phyloP scores from a whole-genome alignment of 1,140 invertebrate species.

The Chrysopa pallens region DNA sequence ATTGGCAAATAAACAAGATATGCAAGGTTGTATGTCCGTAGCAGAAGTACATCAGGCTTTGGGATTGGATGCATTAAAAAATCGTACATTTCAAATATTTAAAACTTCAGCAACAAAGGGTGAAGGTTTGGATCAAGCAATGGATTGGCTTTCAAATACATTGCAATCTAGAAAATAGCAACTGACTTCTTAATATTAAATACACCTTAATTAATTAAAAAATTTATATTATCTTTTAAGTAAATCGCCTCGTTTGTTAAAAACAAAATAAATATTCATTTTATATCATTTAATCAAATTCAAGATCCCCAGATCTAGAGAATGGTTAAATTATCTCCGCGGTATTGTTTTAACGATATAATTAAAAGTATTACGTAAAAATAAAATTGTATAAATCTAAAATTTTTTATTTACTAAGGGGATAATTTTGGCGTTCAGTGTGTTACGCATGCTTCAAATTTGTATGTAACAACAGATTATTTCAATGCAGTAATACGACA shows the following conservation, averaged over 20 bases:
- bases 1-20: constrained; percentile 99
- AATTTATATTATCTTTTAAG: neutral
- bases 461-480: no score
- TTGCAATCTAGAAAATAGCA: constrained; percentile 70
- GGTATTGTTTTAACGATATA: no score
- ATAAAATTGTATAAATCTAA: no score
- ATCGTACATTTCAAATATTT: constrained; percentile 98
- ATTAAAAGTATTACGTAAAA: no score
- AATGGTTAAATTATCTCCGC: no score
- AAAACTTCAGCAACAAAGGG: constrained; percentile 97
- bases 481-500: no score
- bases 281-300: no score
- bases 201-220: neutral
- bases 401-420: no score
- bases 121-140: constrained; percentile 95
- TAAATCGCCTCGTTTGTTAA: neutral
- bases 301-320: no score
- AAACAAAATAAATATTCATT: neutral
- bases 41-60: constrained; percentile 94
- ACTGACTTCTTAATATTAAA: neutral
- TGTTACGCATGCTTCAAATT: no score
- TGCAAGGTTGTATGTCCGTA: constrained; percentile 88
- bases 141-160: constrained; percentile 94
- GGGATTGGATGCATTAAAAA: constrained; percentile 85
- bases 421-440: no score